Evolutionary conservation across 2,888 invertebrate species (phyloP), one percentile per base, ranked within the genome.

Genomic region (Acanthosepion pharaonis): DNA sequence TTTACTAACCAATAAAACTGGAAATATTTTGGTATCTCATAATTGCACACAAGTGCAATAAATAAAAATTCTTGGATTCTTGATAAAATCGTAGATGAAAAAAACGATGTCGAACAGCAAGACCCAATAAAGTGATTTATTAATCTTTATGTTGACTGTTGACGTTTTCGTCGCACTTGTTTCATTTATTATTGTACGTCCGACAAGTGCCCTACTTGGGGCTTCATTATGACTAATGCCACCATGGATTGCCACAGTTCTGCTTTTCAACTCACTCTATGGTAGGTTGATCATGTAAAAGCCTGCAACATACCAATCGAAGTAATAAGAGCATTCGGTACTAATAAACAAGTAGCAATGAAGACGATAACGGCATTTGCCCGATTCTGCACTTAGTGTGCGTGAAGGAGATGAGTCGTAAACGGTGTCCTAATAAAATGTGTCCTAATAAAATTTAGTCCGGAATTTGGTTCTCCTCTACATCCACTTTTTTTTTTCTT

Each of bases 261-360:
- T 28, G 28, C 28, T 25, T 78, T 78, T 15, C n/a, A n/a, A 15
- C 78, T 78, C 78, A n/a, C n/a, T 78, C 78, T 4, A 78, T 11
- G 78, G 78, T 78, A 33, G n/a, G 78, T n/a, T 78, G n/a, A 78
- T 78, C 78, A 78, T 78, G 78, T 78, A 78, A 78, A 78, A 78
- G 4, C 33, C 78, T n/a, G 33, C 78, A 78, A 15, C 78, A 78
- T 78, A 78, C n/a, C 18, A 78, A 78, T 11, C 78, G 78, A 78
- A 78, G n/a, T 78, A 4, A 78, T 78, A n/a, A n/a, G 1, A 78
- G 78, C 78, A 78, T 78, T 78, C 78, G 33, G 33, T 78, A 11
- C 33, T 11, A 9, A 6, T 33, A 78, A n/a, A n/a, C n/a, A 33
- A n/a, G 78, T 33, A 33, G 33, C 9, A n/a, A 33, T 9, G n/a